These are phyloP conservation scores for Dysmachus trigonus DNA, from an alignment of 2,888 invertebrate genomes.

Conservation along the genomic window DNA sequence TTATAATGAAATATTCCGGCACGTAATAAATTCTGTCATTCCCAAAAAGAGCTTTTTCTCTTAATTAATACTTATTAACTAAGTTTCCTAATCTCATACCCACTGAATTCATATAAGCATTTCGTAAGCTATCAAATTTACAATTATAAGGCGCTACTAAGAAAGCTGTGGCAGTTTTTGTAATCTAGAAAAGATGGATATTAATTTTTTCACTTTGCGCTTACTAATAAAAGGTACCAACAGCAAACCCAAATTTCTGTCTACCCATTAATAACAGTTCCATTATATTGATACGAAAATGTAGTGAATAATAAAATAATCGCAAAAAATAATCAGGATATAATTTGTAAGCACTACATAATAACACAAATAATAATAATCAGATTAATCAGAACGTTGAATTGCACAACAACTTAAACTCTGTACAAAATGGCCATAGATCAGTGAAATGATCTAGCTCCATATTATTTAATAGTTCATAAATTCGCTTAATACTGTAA, in stretches of 20 bases:
- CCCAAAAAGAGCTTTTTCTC: background rate
- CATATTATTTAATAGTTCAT: background rate
- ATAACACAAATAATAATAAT: background rate
- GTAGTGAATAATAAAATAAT: background rate
- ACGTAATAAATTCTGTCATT: background rate
- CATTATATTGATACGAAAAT: background rate
- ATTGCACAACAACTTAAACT: constrained; percentile 30
- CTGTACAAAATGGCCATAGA: background rate
- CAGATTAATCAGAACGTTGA: background rate
- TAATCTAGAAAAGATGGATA: background rate
- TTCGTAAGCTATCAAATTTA: background rate
- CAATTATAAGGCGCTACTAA: background rate
- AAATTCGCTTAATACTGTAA: constrained; percentile 34
- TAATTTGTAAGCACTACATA: background rate
- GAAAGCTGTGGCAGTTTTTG: background rate
- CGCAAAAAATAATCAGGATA: background rate
- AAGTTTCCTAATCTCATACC: background rate
- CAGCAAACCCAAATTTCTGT: background rate
- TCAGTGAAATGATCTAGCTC: background rate
- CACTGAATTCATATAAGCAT: background rate
- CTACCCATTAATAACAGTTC: background rate
- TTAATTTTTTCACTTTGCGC: background rate
- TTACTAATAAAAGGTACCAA: background rate
- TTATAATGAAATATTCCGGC: too few relatives aligned
- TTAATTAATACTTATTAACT: background rate